Evolutionary conservation across 1,140 invertebrate species (phyloP).

Genomic region (Proales similis): DNA sequence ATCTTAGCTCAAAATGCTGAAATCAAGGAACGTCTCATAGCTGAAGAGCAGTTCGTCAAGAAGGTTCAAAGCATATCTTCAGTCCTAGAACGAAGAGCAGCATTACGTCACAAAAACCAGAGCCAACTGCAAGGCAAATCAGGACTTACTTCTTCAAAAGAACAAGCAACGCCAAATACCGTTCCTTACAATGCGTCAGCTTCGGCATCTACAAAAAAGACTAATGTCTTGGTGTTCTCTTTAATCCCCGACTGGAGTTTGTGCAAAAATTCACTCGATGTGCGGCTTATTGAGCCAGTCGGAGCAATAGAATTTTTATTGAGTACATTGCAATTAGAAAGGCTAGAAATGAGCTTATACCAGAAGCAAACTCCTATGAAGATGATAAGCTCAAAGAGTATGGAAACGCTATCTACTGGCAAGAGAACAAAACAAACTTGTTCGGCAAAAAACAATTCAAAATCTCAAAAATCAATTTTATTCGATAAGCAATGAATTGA

Average conservation of each 20-base stretch:
- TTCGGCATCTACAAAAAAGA: neutral
- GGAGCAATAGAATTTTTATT: slow-evolving; percentile 10
- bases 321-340: neutral
- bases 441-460: too few species aligned
- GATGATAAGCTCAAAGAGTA: too few species aligned
- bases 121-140: neutral
- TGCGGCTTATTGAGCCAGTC: slow-evolving; percentile 4
- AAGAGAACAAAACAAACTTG: too few species aligned
- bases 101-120: neutral
- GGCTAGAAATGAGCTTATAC: too few species aligned
- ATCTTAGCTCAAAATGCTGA: slow-evolving; percentile 15
- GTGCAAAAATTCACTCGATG: slow-evolving; percentile 9
- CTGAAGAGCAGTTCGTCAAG: neutral
- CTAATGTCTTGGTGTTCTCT: neutral
- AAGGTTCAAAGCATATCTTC: slow-evolving; percentile 2
- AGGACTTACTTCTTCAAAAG: slow-evolving; percentile 8
- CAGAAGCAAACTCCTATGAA: too few species aligned
- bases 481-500: too few species aligned
- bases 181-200: too few species aligned
- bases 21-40: neutral
- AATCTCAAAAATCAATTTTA: too few species aligned
- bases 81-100: slow-evolving; percentile 8
- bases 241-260: slow-evolving; percentile 19
- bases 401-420: too few species aligned
- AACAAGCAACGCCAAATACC: neutral